These are phyloP conservation scores for Collichthys lucidus DNA, from an alignment of 2,113 vertebrate species.

Conservation along the genomic window DNA sequence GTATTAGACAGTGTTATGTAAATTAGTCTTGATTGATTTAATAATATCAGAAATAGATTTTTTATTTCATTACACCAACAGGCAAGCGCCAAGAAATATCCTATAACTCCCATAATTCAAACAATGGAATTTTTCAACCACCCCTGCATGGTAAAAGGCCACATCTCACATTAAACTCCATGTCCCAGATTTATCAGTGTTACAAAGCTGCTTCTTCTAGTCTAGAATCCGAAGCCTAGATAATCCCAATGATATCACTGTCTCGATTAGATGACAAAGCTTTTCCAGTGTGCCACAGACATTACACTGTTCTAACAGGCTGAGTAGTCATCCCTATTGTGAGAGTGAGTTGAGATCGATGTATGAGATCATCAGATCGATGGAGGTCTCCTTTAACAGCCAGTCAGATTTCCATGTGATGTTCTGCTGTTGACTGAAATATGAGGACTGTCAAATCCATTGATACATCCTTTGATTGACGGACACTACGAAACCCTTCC, in stretches of 20 bases:
- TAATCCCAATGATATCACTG: not conserved
- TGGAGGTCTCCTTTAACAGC: slow-evolving; percentile 14
- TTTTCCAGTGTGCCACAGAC: not conserved
- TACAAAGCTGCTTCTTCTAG: not conserved
- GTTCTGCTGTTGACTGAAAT: not conserved
- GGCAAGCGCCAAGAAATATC: not conserved
- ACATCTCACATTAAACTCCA: no score
- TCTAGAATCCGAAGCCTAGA: not conserved
- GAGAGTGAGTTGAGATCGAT: not conserved
- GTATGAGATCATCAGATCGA: not conserved
- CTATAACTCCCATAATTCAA: not conserved
- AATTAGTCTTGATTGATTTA: no score
- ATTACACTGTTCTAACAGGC: not conserved
- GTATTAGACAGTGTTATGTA: no score
- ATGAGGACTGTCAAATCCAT: not conserved
- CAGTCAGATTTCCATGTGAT: not conserved
- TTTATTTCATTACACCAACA: no score
- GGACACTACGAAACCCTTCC: slow-evolving; percentile 4
- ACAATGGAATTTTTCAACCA: no score
- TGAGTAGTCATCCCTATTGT: not conserved
- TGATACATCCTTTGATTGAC: not conserved
- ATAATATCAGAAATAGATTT: no score
- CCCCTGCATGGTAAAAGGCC: no score
- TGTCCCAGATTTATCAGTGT: no score
- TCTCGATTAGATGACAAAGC: not conserved